These are phyloP conservation scores for Bos taurus DNA, from an alignment of 2,113 vertebrate genomes.

Conservation along the genomic window DNA sequence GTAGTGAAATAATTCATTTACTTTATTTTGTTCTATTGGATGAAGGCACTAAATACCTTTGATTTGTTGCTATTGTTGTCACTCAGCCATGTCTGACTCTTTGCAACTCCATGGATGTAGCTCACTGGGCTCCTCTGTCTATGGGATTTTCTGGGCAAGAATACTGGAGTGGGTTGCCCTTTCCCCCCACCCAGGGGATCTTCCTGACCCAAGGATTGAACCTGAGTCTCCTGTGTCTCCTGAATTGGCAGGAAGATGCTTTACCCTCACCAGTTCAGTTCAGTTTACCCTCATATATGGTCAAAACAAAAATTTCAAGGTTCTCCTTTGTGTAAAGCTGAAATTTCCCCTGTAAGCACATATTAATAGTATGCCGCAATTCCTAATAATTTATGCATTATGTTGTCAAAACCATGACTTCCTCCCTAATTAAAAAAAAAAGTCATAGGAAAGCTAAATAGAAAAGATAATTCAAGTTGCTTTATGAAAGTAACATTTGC, in stretches of 20 bases:
- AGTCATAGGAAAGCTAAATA: not conserved
- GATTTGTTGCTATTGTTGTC: not conserved
- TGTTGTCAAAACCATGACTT: not conserved
- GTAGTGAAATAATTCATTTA: not conserved
- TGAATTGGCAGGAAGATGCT: not conserved
- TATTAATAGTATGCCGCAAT: not conserved
- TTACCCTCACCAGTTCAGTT: not conserved
- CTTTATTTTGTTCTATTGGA: not conserved
- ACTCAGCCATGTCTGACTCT: not conserved
- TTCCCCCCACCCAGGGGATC: not conserved
- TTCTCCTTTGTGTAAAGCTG: not conserved
- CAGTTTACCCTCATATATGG: not conserved
- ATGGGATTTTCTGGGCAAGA: not conserved
- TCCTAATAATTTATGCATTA: not conserved
- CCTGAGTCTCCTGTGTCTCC: not conserved
- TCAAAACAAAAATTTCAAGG: not conserved
- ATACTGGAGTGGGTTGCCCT: not conserved
- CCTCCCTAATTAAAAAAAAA: not conserved
- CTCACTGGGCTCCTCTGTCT: not conserved
- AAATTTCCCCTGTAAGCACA: not conserved
- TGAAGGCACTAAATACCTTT: not conserved
- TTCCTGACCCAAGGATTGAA: not conserved
- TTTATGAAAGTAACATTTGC: not conserved
- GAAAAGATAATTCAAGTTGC: not conserved
- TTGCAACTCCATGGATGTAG: not conserved